These are phyloP conservation scores for Rhea americana DNA, from an alignment of 2,113 vertebrate genomes.

Conservation along the genomic window DNA sequence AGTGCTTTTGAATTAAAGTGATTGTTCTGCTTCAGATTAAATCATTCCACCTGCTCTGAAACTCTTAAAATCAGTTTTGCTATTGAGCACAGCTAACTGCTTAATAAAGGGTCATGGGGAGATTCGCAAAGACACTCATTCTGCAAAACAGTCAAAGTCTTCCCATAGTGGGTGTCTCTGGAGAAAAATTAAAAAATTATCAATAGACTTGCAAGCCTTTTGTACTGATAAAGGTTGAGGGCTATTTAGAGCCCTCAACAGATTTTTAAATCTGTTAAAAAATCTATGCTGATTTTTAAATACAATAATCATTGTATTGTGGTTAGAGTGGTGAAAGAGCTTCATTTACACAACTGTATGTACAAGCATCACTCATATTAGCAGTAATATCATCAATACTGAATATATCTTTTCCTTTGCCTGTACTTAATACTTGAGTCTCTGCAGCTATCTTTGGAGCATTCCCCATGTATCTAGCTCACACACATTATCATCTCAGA, in stretches of 20 bases:
- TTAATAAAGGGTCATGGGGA: constrained; percentile 58
- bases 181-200: neutral
- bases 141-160: neutral
- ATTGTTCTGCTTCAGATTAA: constrained; percentile 60
- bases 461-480: neutral
- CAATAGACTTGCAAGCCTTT: neutral
- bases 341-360: neutral
- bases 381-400: neutral
- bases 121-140: constrained; percentile 6
- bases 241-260: neutral
- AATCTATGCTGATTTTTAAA: neutral
- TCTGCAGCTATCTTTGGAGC: neutral
- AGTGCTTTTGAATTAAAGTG: constrained; percentile 58
- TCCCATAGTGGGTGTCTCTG: neutral
- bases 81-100: constrained; percentile 54
- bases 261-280: no score
- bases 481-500: neutral
- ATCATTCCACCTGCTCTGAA: constrained; percentile 65
- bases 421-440: neutral
- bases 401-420: neutral
- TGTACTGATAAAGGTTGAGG: neutral
- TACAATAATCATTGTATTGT: neutral
- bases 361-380: neutral
- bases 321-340: neutral
- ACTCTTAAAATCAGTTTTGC: constrained; percentile 67